Evolutionary conservation across 2,113 vertebrate genomes (phyloP).

Genomic region (Symphodus melops): DNA sequence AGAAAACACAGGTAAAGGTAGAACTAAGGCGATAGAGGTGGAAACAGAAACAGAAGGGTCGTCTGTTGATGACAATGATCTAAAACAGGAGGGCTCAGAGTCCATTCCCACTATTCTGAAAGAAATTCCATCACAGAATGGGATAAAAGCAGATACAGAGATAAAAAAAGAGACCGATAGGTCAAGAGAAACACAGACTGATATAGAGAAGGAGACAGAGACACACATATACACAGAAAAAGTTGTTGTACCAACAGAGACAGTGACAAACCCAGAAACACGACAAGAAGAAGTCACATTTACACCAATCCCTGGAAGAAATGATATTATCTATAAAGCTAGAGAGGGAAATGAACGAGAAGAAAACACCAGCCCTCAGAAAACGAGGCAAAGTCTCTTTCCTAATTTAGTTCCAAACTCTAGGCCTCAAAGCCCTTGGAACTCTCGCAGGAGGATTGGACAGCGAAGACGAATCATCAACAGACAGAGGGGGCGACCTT

Average conservation of each 20-base stretch:
- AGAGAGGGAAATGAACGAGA: conserved; percentile 16
- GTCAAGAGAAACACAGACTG: conserved; percentile 33
- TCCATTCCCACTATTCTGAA: conserved; percentile 45
- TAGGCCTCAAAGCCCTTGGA: conserved; percentile 71
- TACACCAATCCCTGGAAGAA: conserved; percentile 42
- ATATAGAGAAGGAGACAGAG: conserved; percentile 19
- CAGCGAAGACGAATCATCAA: conserved; percentile 84
- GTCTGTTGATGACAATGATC: conserved; percentile 78
- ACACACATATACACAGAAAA: conserved; percentile 22
- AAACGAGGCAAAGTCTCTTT: conserved; percentile 20
- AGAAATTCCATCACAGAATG: conserved; percentile 7
- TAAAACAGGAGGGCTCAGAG: conserved; percentile 73
- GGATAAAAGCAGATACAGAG: conserved; percentile 30
- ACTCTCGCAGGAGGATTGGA: conserved; percentile 81
- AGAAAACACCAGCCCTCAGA: conserved; percentile 31
- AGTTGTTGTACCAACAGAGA: conserved; percentile 13
- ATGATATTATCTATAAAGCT: conserved; percentile 55
- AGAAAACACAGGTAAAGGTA: conserved; percentile 14
- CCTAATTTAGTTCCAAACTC: conserved; percentile 44
- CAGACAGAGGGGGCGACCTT: conserved; percentile 72
- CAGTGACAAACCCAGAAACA: conserved; percentile 28
- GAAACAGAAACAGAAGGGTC: conserved; percentile 78
- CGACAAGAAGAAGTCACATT: conserved; percentile 30
- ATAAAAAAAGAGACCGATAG: conserved; percentile 14
- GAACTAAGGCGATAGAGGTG: neutral